A percentile compares a stretch with the other conserved stretches of the same genome.
Evolutionary conservation across 2,113 vertebrate genomes (phyloP).

Genomic region (Alosa alosa): DNA sequence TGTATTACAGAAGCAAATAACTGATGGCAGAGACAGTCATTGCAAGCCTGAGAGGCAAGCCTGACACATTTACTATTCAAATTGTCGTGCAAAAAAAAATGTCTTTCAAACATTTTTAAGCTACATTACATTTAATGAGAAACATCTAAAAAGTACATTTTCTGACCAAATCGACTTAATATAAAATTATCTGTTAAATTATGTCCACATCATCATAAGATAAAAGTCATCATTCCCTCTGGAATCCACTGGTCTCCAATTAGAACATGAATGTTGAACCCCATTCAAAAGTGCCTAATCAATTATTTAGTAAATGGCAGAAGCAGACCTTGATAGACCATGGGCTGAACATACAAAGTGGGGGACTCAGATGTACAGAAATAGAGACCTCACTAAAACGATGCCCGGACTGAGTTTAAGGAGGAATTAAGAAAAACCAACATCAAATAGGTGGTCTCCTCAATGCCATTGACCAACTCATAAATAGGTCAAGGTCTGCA

Average conservation of each 20-base stretch:
- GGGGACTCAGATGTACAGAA: constrained; percentile 43
- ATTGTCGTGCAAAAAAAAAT: constrained; percentile 59
- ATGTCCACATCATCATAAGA: constrained; percentile 81
- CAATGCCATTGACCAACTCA: constrained; percentile 57
- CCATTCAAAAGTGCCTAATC: constrained; percentile 78
- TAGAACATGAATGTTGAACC: constrained; percentile 76
- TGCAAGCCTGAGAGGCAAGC: constrained; percentile 50
- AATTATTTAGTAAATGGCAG: constrained; percentile 80
- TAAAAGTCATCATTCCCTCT: constrained; percentile 77
- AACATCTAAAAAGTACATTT: constrained; percentile 77
- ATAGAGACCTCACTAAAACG: constrained; percentile 60
- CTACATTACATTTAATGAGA: constrained; percentile 79
- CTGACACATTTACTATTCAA: constrained; percentile 75
- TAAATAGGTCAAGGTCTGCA: constrained; percentile 47
- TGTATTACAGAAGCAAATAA: constrained; percentile 49
- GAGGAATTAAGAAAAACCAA: constrained; percentile 59
- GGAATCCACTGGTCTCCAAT: constrained; percentile 77
- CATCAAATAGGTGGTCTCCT: constrained; percentile 61
- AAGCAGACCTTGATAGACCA: constrained; percentile 74
- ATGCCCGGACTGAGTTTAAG: constrained; percentile 56
- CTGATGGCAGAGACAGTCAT: constrained; percentile 69
- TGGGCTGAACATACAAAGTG: constrained; percentile 72
- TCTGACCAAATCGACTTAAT: constrained; percentile 77
- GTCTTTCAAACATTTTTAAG: constrained; percentile 73
- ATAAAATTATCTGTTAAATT: constrained; percentile 81